phyloP scores from a whole-genome alignment of 2,888 invertebrate genomes.

The Eupithecia subumbrata region DNA sequence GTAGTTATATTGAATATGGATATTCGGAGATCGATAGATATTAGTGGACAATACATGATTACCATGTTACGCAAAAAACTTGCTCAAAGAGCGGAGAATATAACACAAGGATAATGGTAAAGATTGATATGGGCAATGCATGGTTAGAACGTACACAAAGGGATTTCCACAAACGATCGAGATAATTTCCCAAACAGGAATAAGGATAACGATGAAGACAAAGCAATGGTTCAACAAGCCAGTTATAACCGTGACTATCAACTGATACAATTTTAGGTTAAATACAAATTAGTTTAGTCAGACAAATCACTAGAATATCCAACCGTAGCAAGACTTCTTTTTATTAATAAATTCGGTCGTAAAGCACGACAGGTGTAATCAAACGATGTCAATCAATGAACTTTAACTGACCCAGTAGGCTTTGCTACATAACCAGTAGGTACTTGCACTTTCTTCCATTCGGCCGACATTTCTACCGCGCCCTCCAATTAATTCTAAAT shows the following conservation, averaged over 20 bases:
- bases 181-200: neutral
- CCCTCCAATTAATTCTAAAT: conserved; percentile 78
- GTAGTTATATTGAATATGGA: conserved; percentile 37
- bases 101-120: neutral
- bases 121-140: neutral
- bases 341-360: neutral
- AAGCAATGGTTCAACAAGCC: neutral
- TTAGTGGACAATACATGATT: conserved; percentile 34
- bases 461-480: conserved; percentile 67
- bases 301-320: neutral
- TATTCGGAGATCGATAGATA: conserved; percentile 39
- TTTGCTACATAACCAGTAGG: conserved; percentile 48
- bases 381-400: conserved; percentile 40
- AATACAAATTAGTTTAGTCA: neutral
- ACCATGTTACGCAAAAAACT: conserved; percentile 32
- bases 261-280: neutral
- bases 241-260: neutral
- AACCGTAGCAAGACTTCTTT: neutral
- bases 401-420: conserved; percentile 42
- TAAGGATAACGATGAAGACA: conserved; percentile 1
- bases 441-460: conserved; percentile 60
- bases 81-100: neutral
- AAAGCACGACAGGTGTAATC: conserved; percentile 26
- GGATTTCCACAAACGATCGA: conserved; percentile 6
- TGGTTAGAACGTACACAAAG: neutral